A percentile compares a stretch with the other conserved stretches of the same genome.
Conservation (phyloP, 2,888 invertebrate species). For the Muscina levida region DNA sequence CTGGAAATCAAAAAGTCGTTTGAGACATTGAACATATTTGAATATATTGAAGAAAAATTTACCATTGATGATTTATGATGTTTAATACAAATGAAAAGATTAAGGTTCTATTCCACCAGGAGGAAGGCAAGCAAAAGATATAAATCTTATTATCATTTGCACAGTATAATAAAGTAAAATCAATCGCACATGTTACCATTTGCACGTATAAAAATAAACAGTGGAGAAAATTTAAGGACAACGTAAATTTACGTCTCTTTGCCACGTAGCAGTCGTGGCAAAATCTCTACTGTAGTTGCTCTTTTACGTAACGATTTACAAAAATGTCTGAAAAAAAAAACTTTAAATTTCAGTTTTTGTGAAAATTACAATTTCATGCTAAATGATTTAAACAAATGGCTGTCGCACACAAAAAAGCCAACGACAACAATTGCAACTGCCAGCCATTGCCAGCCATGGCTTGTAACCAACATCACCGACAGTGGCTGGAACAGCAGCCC, state of each 20-base stretch:
- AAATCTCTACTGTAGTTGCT: no score
- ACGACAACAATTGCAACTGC: conserved; percentile 9
- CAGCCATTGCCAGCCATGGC: conserved; percentile 22
- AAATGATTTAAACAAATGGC: conserved; percentile 60
- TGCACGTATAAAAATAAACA: background rate
- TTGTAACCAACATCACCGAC: conserved; percentile 11
- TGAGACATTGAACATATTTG: conserved; percentile 28
- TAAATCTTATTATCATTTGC: conserved; percentile 17
- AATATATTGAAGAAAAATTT: conserved; percentile 51
- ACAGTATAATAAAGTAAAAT: conserved; percentile 41
- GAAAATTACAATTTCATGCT: conserved; percentile 61
- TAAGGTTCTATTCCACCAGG: conserved; percentile 31
- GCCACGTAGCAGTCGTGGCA: background rate
- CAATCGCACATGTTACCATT: conserved; percentile 42
- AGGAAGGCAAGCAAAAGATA: background rate
- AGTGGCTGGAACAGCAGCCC: conserved; percentile 14
- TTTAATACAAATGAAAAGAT: conserved; percentile 41
- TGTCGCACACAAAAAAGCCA: conserved; percentile 11
- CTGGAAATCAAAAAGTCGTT: conserved; percentile 58
- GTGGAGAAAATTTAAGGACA: no score
- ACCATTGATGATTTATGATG: conserved; percentile 50
- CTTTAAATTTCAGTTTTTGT: conserved; percentile 19
- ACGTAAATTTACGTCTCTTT: conserved; percentile 53
- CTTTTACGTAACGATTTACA: background rate
- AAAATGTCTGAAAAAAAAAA: no score